Evolutionary conservation across 2,797 vertebrate species (phyloP), one percentile per base, ranked within the genome.

Genomic region (Rallus crepitans): DNA sequence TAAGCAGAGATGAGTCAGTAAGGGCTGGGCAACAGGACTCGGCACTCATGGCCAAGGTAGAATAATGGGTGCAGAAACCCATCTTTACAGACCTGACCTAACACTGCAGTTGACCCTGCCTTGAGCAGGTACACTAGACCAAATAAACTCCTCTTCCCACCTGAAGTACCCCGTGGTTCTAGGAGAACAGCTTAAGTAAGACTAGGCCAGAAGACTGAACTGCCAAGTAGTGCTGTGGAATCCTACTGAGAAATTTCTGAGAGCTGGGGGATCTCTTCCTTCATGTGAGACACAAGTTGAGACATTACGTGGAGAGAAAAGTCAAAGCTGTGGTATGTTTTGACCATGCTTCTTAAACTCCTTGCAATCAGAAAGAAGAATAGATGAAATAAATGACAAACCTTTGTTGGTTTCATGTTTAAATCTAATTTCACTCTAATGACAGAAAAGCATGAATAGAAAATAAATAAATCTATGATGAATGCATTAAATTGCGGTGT

Each of bases 351-450:
- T 42, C 66, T 83, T 30, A 59, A 79, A 9, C 24, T 79, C 48
- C 30, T 1, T 47, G 69, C 61, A 71, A 8, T 86, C 77, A 69
- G 27, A 70, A 63, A 35, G 57, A 76, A 75, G 59, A 82, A 50
- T 0, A 78, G 53, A 78, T 71, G 45, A 94, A 91, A 94, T 42
- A 75, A 89, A 82, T 9, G 42, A 15, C 66, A 92, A 69, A 75
- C 37, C n/a, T 71, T 40, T 73, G 35, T 6, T 75, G 55, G 50
- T 72, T 78, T 92, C 52, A 8, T 52, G 52, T 76, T 94, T 87
- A 93, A 88, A 91, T 78, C 65, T 88, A n/a, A 93, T 94, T 96
- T 88, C 42, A 72, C 59, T 61, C 72, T 69, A 93, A 96, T 77
- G 81, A 87, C 65, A 77, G 24, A 94, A 85, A 94, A 96, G 60